Base-by-base conservation (phyloP, 2,888 invertebrate species). In the Fragum sueziense region DNA sequence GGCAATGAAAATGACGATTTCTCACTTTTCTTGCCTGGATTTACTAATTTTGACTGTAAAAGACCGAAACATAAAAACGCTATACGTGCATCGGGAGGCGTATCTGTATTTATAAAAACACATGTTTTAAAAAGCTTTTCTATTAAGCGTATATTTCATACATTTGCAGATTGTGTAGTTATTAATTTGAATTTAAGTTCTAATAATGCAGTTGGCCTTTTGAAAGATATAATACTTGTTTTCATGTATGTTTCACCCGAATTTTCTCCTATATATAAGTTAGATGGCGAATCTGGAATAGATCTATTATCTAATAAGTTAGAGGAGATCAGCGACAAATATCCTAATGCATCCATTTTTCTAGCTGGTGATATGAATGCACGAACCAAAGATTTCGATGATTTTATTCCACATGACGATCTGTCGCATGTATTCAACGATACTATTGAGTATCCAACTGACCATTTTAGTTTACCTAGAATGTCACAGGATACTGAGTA, bases 401-500 rank as follows among this genome's bases (percentile, higher is more conserved):
- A n/a, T n/a, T n/a, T n/a, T n/a, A n/a, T n/a, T 22, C 52, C 52
- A 52, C 52, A 52, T n/a, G 22, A 52, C 22, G 52, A 52, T 52
- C 22, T n/a, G 20, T 22, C 22, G 20, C 20, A 52, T 52, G 20
- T 52, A 22, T 52, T 52, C 20, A n/a, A n/a, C n/a, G n/a, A n/a
- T n/a, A n/a, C n/a, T n/a, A n/a, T n/a, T n/a, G n/a, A n/a, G n/a
- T 52, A 22, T 11, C 52, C 52, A n/a, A 22, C 52, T 52, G 52
- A 52, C 52, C 52, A 52, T 52, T 52, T 52, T 52, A 52, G 52
- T 52, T 52, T 52, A 52, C 52, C 52, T 52, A 52, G 52, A 52
- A 52, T 20, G 52, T 52, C n/a, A n/a, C n/a, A n/a, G n/a, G n/a
- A n/a, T n/a, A n/a, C n/a, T n/a, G n/a, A n/a, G n/a, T n/a, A n/a